These are phyloP conservation scores for Eupithecia centaureata DNA, from an alignment of 2,888 invertebrate genomes.

Conservation along the genomic window DNA sequence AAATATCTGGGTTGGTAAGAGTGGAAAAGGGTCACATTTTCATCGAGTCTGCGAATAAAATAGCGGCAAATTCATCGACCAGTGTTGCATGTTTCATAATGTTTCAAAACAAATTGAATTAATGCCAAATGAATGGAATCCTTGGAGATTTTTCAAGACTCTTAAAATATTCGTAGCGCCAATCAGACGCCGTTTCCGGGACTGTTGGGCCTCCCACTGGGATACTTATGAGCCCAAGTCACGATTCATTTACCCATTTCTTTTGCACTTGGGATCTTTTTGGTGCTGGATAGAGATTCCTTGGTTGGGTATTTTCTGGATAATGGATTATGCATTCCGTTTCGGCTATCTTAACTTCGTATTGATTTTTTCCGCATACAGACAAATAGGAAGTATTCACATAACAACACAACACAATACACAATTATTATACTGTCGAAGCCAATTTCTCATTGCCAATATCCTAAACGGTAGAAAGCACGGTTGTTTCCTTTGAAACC, in stretches of 20 bases:
- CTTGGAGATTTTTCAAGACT: slow-evolving; percentile 13
- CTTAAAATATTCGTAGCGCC: slow-evolving; percentile 29
- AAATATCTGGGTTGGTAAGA: background rate
- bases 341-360: background rate
- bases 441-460: background rate
- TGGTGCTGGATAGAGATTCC: slow-evolving; percentile 4
- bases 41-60: background rate
- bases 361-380: background rate
- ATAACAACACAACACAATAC: too few relatives aligned
- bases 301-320: background rate
- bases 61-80: background rate
- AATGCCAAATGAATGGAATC: slow-evolving; percentile 11
- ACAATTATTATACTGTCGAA: background rate
- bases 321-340: background rate
- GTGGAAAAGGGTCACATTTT: background rate
- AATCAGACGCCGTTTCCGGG: slow-evolving; percentile 34
- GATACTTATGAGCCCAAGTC: slow-evolving; percentile 58
- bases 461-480: background rate
- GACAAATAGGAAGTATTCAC: background rate
- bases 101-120: slow-evolving; percentile 5
- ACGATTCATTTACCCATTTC: slow-evolving; percentile 64
- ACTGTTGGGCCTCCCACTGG: slow-evolving; percentile 50
- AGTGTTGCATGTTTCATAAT: background rate
- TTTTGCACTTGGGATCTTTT: slow-evolving; percentile 28
- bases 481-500: background rate